phyloP scores from a whole-genome alignment of 2,113 vertebrate genomes.

The Enhydra lutris region DNA sequence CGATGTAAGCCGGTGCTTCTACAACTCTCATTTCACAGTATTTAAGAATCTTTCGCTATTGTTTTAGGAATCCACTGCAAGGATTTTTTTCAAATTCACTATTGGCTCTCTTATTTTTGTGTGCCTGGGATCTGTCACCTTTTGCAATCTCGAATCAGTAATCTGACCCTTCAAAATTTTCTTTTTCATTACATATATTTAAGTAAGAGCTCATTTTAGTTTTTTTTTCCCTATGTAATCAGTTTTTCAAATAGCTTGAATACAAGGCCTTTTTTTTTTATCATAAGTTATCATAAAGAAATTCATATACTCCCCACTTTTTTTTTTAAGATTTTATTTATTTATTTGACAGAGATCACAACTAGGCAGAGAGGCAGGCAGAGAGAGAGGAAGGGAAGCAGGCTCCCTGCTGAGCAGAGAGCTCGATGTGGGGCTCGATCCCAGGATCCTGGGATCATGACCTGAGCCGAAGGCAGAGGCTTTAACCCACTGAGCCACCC shows the following conservation, averaged over 20 bases:
- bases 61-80: background rate
- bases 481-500: too few relatives aligned
- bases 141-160: conserved; percentile 7
- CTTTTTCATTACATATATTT: background rate
- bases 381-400: too few relatives aligned
- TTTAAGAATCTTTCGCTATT: conserved; percentile 13
- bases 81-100: background rate
- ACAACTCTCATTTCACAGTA: background rate
- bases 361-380: too few relatives aligned
- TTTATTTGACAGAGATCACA: too few relatives aligned
- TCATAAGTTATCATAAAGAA: background rate
- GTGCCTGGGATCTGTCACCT: background rate
- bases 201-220: background rate
- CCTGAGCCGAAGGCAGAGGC: too few relatives aligned
- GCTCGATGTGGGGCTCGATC: too few relatives aligned
- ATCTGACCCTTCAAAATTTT: background rate
- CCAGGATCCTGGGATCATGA: too few relatives aligned
- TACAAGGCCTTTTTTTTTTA: background rate
- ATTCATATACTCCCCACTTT: background rate
- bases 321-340: too few relatives aligned
- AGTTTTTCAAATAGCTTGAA: background rate
- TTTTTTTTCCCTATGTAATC: background rate
- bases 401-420: too few relatives aligned
- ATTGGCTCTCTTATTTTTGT: background rate
- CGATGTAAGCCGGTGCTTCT: background rate